Base-by-base conservation (phyloP, 2,888 invertebrate species). In the Drosophila picticornis region DNA sequence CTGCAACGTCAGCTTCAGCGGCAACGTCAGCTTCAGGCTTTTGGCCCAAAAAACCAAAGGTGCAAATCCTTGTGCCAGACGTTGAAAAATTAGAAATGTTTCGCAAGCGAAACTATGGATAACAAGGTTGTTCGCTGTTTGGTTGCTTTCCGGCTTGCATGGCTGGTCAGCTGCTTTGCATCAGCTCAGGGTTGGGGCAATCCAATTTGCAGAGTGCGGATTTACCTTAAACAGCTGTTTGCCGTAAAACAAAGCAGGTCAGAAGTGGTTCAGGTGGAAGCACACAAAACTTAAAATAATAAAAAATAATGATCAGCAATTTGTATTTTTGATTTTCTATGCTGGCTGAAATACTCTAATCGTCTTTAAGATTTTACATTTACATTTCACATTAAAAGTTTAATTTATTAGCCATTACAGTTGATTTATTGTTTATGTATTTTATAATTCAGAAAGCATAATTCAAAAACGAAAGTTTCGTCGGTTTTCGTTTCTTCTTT, bases 31-130 rank as follows among this genome's bases (percentile, higher is more conserved):
- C 36, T 16, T 25, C 25, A 25, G 25, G 36, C 62, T 66, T 56
- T 36, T 51, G 60, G 56, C 32, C 52, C 31, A 29, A 55, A 55
- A 65, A 48, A 40, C 40, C 27, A 36, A 57, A 75, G 77, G 61
- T 79, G 72, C 68, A 88, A 82, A 80, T 82, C 85, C 88, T 74
- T 73, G 22, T 36, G 31, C 66, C 71, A 77, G 86, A 86, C 86
- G 69, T 83, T 86, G 90, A 86, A 83, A 87, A 83, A 86, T 87
- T 88, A 90, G 80, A 90, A 90, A 72, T 84, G 72, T 84, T 87
- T 73, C 77, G 77, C 88, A 58, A 79, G 70, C 63, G 76, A 58
- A 76, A 78, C 72, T 69, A 53, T 68, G 71, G 79, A 67, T 53
- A 75, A 48, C 59, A 78, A 77, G 46, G n/a, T 56, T 51, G 16